Evolutionary conservation across 2,797 vertebrate species (phyloP), one percentile per base, ranked within the genome.

Genomic region (Tiaroga cobitis): DNA sequence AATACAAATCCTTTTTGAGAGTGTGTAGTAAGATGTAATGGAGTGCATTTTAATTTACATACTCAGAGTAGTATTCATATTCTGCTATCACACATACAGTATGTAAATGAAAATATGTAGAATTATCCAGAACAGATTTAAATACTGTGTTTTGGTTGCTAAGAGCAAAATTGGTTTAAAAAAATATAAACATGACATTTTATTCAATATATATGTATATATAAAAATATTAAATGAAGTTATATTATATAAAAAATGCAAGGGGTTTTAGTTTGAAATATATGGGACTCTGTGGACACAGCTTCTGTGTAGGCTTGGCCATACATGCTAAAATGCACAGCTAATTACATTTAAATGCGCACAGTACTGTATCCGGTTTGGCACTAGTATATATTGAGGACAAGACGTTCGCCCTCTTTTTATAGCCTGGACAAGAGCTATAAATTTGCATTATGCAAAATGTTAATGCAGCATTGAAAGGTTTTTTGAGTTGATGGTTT

Each of bases 261-360:
- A 61, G 59, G 11, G n/a, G n/a, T 29, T 63, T 26, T 63, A 63
- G 59, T 24, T 56, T 56, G 18, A 54, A 56, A 21, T 63, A 5
- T 24, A 11, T 21, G 18, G 46, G 46, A 21, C 73, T 74, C 26
- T 29, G 13, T 26, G 61, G 61, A 29, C 24, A 13, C 13, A 56
- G 9, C 56, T 32, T 65, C 21, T 63, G 13, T 74, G 41, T 8
- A 26, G 29, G 9, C 46, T 10, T 19, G 19, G 59, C 37, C 37
- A 80, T 61, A 67, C 65, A 77, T 85, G 70, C 85, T 87, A 82
- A 76, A 46, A 65, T 74, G 16, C 76, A 72, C 43, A 86, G 49
- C 72, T 87, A 88, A 89, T 90, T 75, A 85, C 86, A 78, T 41
- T 82, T 82, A 84, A 90, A 89, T 90, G 78, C 88, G 80, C 88